phyloP scores from a whole-genome alignment of 2,888 invertebrate species.

The Frankliniella fusca region DNA sequence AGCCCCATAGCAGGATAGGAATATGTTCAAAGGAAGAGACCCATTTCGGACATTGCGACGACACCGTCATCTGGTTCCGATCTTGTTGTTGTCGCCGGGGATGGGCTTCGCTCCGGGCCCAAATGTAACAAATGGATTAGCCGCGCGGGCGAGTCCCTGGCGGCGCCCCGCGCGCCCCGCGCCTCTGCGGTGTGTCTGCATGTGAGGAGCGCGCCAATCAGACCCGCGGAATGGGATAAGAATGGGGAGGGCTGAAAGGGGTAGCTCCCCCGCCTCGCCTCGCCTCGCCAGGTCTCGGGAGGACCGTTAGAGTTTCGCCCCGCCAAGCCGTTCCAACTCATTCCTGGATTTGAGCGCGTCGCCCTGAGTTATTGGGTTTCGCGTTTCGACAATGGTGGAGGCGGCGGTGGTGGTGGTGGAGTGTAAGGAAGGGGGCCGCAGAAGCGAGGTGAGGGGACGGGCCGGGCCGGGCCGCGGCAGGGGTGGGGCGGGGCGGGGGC shows the following conservation, averaged over 20 bases:
- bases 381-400: conserved; percentile 18
- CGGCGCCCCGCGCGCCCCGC: not conserved
- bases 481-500: not conserved
- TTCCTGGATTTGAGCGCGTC: conserved; percentile 24
- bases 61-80: conserved; percentile 8
- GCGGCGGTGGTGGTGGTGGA: not conserved
- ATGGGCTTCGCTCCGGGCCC: not conserved
- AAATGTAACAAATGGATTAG: too few species aligned
- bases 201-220: too few species aligned
- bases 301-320: conserved; percentile 4
- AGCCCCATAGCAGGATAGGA: too few species aligned
- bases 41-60: not conserved
- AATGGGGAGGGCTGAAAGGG: conserved; percentile 9
- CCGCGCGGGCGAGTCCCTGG: too few species aligned
- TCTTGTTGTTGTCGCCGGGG: not conserved
- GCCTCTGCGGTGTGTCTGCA: not conserved
- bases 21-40: not conserved
- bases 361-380: conserved; percentile 25
- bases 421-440: not conserved
- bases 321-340: conserved; percentile 15
- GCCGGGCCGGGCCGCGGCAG: not conserved
- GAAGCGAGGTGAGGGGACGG: not conserved
- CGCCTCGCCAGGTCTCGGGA: not conserved
- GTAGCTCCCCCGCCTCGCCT: not conserved
- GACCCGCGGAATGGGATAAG: not conserved